Conservation (phyloP, 2,888 invertebrate genomes). For the Mythimna pallens region DNA sequence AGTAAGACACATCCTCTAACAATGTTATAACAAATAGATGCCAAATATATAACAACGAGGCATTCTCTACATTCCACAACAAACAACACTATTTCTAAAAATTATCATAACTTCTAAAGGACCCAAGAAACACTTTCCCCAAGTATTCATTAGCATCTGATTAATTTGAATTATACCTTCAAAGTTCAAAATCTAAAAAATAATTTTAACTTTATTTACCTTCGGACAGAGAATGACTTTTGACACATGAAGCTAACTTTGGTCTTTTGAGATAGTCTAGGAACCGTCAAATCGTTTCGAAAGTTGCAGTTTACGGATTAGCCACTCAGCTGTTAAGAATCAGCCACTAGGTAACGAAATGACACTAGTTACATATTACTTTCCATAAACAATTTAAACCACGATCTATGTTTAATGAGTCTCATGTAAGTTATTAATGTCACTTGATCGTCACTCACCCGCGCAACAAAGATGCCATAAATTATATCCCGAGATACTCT, state of each 20-base stretch:
- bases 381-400: conserved; percentile 7
- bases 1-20: not conserved
- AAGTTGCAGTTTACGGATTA: conserved; percentile 39
- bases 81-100: not conserved
- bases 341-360: conserved; percentile 6
- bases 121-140: conserved; percentile 11
- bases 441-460: conserved; percentile 30
- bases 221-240: conserved; percentile 26
- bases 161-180: conserved; percentile 42
- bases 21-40: not conserved
- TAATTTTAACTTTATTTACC: conserved; percentile 34
- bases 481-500: conserved; percentile 41
- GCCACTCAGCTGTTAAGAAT: not conserved
- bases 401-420: conserved; percentile 9
- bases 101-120: not conserved
- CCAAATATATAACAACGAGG: not conserved
- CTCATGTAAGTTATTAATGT: conserved; percentile 37
- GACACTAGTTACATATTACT: not conserved
- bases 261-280: conserved; percentile 25
- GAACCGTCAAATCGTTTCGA: conserved; percentile 30
- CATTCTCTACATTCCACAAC: not conserved
- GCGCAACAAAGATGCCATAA: conserved; percentile 37
- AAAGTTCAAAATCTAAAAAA: conserved; percentile 43
- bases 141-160: conserved; percentile 48
- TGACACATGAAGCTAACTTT: conserved; percentile 37